These are phyloP conservation scores for Trichogramma evanescens DNA, from an alignment of 2,888 invertebrate species.

Conservation along the genomic window DNA sequence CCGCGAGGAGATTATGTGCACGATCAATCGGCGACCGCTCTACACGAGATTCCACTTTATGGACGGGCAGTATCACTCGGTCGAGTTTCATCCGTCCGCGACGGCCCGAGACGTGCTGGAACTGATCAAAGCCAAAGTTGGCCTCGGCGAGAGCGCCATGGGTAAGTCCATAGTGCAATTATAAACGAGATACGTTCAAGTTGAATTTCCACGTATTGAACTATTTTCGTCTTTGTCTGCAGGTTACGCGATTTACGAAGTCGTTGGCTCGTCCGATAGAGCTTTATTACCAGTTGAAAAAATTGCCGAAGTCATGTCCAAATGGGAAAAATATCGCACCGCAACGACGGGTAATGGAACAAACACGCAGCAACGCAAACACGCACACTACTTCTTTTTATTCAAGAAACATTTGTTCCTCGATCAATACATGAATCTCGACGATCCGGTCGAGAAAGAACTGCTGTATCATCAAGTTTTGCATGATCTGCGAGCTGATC, in stretches of 20 bases:
- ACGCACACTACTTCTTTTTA: constrained; percentile 60
- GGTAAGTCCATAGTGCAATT: constrained; percentile 46
- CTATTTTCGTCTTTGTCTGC: constrained; percentile 10
- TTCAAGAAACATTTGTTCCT: constrained; percentile 80
- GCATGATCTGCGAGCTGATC: constrained; percentile 81
- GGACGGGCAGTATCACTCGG: constrained; percentile 90
- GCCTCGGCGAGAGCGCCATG: constrained; percentile 69
- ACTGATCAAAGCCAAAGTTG: constrained; percentile 83
- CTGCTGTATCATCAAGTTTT: constrained; percentile 88
- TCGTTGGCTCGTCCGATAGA: constrained; percentile 78
- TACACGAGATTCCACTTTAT: constrained; percentile 87
- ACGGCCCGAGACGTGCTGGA: constrained; percentile 84
- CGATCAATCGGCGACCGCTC: constrained; percentile 82
- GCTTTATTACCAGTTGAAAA: constrained; percentile 80
- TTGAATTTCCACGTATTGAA: background rate
- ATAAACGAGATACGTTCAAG: background rate
- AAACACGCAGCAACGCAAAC: constrained; percentile 44
- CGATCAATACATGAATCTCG: constrained; percentile 69
- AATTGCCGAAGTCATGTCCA: constrained; percentile 88
- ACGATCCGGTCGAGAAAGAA: constrained; percentile 87
- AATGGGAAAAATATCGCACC: constrained; percentile 84
- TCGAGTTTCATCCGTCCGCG: constrained; percentile 91
- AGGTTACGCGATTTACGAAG: constrained; percentile 91
- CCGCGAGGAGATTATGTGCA: constrained; percentile 85
- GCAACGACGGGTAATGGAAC: constrained; percentile 62